Evolutionary conservation across 2,888 invertebrate species (phyloP).

Genomic region (Drosophila diplacantha): DNA sequence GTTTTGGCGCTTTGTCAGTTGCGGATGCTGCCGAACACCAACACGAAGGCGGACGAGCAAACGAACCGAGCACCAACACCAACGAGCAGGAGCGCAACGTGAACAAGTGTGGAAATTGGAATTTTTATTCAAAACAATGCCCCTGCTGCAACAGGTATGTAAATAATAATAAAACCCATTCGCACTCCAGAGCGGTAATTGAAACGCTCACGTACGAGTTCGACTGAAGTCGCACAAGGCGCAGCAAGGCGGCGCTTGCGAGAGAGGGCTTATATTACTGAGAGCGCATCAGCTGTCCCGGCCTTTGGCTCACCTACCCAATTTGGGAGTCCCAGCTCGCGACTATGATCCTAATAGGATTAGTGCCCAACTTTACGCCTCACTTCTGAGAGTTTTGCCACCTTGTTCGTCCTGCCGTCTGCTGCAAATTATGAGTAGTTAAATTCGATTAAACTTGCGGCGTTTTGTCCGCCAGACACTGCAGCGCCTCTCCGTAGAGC

Average conservation of each 20-base stretch:
- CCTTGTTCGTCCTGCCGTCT: slow-evolving; percentile 56
- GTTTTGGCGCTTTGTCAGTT: slow-evolving; percentile 70
- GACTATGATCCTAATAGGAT: slow-evolving; percentile 74
- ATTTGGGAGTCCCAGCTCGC: slow-evolving; percentile 11
- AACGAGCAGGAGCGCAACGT: slow-evolving; percentile 48
- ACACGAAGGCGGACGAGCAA: slow-evolving; percentile 39
- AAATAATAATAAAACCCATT: slow-evolving; percentile 75
- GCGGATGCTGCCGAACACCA: slow-evolving; percentile 43
- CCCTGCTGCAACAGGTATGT: slow-evolving; percentile 78
- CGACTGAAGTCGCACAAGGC: slow-evolving; percentile 18
- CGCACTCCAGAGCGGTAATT: slow-evolving; percentile 65
- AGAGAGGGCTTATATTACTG: slow-evolving; percentile 1
- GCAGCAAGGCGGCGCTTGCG: neutral
- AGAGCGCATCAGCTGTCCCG: slow-evolving; percentile 30
- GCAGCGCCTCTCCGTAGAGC: slow-evolving; percentile 41
- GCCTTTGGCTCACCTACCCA: slow-evolving; percentile 19
- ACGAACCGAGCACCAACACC: slow-evolving; percentile 20
- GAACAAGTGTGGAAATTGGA: slow-evolving; percentile 76
- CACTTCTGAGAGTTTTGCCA: slow-evolving; percentile 27
- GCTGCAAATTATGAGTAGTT: slow-evolving; percentile 74
- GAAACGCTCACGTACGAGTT: slow-evolving; percentile 65
- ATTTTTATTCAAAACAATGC: slow-evolving; percentile 78
- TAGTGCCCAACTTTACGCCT: slow-evolving; percentile 72
- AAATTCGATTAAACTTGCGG: slow-evolving; percentile 76
- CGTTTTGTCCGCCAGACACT: slow-evolving; percentile 44